Conservation (phyloP, 2,888 invertebrate genomes). For the Hipparchia sbordonii region DNA sequence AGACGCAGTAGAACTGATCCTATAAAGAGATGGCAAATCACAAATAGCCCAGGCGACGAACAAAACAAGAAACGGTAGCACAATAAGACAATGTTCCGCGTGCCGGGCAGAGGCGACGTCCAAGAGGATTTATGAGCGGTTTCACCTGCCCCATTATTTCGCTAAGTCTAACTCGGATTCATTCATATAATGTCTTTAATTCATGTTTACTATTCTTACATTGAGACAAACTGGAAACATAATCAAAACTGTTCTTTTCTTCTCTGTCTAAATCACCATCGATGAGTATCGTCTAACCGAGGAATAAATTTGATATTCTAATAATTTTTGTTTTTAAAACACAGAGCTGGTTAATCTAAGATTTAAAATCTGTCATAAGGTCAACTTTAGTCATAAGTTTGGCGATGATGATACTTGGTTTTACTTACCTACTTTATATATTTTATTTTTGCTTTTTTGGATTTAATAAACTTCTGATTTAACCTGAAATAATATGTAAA, state of each 20-base stretch:
- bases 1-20: constrained; percentile 43
- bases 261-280: neutral
- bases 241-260: neutral
- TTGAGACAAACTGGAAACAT: neutral
- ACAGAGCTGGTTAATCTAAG: too few relatives aligned
- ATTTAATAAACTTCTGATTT: too few relatives aligned
- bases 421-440: too few relatives aligned
- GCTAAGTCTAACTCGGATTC: constrained; percentile 43
- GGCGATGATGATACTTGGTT: too few relatives aligned
- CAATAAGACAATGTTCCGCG: constrained; percentile 79
- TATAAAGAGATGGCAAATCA: constrained; percentile 64
- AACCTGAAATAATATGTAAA: too few relatives aligned
- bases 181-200: constrained; percentile 39
- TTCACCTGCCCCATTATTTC: constrained; percentile 60
- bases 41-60: constrained; percentile 70
- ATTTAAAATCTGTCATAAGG: too few relatives aligned
- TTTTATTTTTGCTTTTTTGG: too few relatives aligned
- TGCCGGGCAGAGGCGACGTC: constrained; percentile 65
- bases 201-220: constrained; percentile 18
- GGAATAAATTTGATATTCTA: too few relatives aligned
- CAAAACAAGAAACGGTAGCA: constrained; percentile 65
- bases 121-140: constrained; percentile 67
- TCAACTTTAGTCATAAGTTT: too few relatives aligned
- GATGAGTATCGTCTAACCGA: too few relatives aligned
- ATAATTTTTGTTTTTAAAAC: too few relatives aligned